Evolutionary conservation across 2,888 invertebrate species (phyloP).

Genomic region (Volucella inflata): DNA sequence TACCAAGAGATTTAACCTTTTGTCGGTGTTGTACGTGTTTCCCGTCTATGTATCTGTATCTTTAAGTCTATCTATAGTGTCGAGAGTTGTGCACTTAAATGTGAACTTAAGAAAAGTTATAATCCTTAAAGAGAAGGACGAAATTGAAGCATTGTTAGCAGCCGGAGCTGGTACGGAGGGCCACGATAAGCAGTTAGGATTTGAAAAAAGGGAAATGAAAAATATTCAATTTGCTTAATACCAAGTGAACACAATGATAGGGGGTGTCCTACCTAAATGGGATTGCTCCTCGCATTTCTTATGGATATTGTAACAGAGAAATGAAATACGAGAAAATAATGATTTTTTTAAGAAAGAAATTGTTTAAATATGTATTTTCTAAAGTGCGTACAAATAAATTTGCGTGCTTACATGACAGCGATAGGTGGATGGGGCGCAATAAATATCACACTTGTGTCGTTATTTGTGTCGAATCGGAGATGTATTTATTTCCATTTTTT

Average conservation of each 20-base stretch:
- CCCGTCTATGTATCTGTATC: not conserved
- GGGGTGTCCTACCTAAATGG: conserved; percentile 18
- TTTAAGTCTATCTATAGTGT: conserved; percentile 29
- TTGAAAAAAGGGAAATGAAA: conserved; percentile 69
- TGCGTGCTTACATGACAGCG: no score
- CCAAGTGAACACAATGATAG: conserved; percentile 36
- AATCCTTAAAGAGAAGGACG: conserved; percentile 64
- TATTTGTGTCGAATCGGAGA: no score
- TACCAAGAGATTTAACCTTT: conserved; percentile 73
- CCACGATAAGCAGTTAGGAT: conserved; percentile 25
- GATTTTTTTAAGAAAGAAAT: no score
- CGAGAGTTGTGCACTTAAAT: conserved; percentile 60
- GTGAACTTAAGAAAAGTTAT: conserved; percentile 71
- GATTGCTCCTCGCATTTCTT: not conserved
- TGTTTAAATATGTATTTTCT: no score
- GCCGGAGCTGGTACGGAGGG: not conserved
- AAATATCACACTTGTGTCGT: no score
- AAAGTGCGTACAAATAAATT: no score
- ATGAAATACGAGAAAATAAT: no score
- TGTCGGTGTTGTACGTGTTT: conserved; percentile 22
- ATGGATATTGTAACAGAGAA: no score
- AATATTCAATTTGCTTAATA: conserved; percentile 71
- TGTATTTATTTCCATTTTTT: no score
- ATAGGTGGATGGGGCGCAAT: no score
- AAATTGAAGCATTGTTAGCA: conserved; percentile 32